Evolutionary conservation across 30 jellyfish, hydroid and myxozoan genomes (phyloP).

Genomic region (Pelagia noctiluca): DNA sequence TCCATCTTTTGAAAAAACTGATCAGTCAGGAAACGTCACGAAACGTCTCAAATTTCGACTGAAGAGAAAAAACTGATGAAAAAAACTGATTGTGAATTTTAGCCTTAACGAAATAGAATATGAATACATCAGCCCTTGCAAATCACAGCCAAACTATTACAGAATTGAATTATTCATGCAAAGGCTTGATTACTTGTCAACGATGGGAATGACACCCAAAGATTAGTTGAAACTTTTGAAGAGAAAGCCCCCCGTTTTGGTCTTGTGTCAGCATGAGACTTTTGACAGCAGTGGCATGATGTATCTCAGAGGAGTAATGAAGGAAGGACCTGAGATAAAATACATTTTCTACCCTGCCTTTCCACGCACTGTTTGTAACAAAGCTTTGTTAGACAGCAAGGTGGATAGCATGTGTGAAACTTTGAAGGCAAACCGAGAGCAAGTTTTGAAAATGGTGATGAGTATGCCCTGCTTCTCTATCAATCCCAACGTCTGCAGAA

Average conservation of each 20-base stretch:
- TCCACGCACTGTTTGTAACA: conserved; percentile 35
- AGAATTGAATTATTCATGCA: conserved; percentile 64
- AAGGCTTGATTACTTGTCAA: conserved; percentile 52
- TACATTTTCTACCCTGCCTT: conserved; percentile 63
- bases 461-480: conserved; percentile 68
- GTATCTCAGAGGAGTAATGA: conserved; percentile 60
- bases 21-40: no score
- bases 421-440: conserved; percentile 30
- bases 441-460: conserved; percentile 43
- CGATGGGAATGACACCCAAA: conserved; percentile 71
- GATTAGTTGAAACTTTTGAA: conserved; percentile 36
- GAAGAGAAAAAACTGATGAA: no score
- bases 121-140: conserved; percentile 38
- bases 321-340: conserved; percentile 14
- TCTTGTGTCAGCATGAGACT: conserved; percentile 39
- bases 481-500: conserved; percentile 7
- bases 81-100: no score
- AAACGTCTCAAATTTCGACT: no score
- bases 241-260: conserved; percentile 60
- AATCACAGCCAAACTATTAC: conserved; percentile 40
- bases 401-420: conserved; percentile 34
- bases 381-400: conserved; percentile 38
- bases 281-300: conserved; percentile 69
- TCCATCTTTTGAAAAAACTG: no score
- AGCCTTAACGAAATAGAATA: conserved; percentile 33